These are phyloP conservation scores for Lepidocolaptes lacrymiger DNA, from an alignment of 2,797 vertebrate genomes.

Conservation along the genomic window DNA sequence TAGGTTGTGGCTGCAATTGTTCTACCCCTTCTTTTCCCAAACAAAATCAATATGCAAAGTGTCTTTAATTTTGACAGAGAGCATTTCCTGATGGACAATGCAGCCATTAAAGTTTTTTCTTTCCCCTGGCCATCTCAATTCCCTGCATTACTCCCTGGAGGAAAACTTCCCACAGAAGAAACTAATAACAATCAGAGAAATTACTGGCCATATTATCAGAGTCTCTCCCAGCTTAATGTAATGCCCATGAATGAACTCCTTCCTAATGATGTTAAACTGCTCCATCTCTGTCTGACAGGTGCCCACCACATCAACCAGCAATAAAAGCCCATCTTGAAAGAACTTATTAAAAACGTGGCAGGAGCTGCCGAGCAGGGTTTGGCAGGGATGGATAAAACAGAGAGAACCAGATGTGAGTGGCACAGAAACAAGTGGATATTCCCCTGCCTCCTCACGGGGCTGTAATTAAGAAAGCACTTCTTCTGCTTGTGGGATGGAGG, in stretches of 20 bases:
- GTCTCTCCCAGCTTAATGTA: not conserved
- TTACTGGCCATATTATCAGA: not conserved
- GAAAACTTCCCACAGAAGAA: conserved; percentile 14
- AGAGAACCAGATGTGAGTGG: conserved; percentile 4
- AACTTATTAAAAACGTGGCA: not conserved
- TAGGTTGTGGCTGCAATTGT: not conserved
- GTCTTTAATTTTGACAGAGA: conserved; percentile 15
- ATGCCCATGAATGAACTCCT: not conserved
- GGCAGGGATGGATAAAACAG: not conserved
- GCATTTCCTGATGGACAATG: conserved; percentile 4
- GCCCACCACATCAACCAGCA: not conserved
- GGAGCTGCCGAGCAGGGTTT: not conserved
- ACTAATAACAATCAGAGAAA: conserved; percentile 45
- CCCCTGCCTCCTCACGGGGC: not conserved
- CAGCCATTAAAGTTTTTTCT: not conserved
- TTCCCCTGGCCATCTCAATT: not conserved
- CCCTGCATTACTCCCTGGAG: conserved; percentile 4
- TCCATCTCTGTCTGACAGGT: conserved; percentile 28
- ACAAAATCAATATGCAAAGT: conserved; percentile 11
- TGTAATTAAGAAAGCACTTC: conserved; percentile 38
- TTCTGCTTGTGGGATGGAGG: not conserved
- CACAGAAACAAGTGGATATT: not conserved
- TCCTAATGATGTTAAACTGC: not conserved
- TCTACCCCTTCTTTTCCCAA: not conserved
- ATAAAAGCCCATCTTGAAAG: not conserved